phyloP scores from a whole-genome alignment of 37 sponge, comb jelly and placozoan genomes.

The Haliclona indistincta region DNA sequence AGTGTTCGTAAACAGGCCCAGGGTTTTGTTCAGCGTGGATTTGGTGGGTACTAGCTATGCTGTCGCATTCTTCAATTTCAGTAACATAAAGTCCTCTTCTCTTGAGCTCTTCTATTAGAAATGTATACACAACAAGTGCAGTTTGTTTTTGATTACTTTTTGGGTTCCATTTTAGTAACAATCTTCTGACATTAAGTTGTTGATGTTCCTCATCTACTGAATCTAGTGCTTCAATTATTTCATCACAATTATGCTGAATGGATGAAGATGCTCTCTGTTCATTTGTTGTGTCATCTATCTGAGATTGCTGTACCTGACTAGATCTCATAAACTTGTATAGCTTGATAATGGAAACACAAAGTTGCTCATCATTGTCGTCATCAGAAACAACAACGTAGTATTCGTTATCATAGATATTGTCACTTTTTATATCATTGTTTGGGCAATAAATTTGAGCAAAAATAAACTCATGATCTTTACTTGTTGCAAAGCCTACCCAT shows the following conservation, averaged over 20 bases:
- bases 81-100: slow-evolving; percentile 6
- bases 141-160: background rate
- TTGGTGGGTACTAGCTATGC: background rate
- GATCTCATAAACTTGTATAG: background rate
- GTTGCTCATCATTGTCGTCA: background rate
- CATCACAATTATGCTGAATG: background rate
- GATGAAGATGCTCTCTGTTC: background rate
- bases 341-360: background rate
- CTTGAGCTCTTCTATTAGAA: slow-evolving; percentile 11
- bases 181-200: slow-evolving; percentile 30
- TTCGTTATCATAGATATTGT: background rate
- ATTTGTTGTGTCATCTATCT: background rate
- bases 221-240: background rate
- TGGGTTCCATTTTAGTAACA: slow-evolving; percentile 59
- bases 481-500: slow-evolving; percentile 56
- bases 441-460: slow-evolving; percentile 36
- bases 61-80: background rate
- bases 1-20: no score
- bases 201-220: background rate
- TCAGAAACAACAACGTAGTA: background rate
- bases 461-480: slow-evolving; percentile 23
- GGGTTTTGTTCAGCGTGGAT: background rate
- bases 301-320: background rate
- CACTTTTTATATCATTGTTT: background rate
- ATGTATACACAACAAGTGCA: slow-evolving; percentile 20